These are phyloP conservation scores for Schizopygopsis malacanthus DNA, from an alignment of 2,797 vertebrate species.

Conservation along the genomic window DNA sequence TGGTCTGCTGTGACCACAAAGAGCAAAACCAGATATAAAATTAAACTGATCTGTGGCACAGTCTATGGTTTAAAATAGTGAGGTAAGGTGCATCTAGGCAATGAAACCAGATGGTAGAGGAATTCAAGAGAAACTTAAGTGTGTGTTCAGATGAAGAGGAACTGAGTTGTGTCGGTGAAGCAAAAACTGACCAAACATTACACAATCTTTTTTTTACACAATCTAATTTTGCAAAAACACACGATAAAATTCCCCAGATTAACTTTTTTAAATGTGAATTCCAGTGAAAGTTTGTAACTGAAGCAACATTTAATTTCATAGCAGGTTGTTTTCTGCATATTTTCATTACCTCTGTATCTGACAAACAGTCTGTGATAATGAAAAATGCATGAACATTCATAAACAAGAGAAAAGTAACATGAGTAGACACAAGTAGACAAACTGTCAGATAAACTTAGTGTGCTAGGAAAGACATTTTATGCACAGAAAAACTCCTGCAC, in stretches of 20 bases:
- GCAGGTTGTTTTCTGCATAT: neutral
- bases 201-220: constrained; percentile 48
- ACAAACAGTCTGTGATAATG: neutral
- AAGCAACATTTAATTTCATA: neutral
- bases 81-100: neutral
- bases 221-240: constrained; percentile 15
- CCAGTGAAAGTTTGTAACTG: neutral
- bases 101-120: constrained; percentile 1
- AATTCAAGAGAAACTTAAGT: constrained; percentile 6
- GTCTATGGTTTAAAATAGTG: neutral
- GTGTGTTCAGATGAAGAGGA: constrained; percentile 57
- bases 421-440: neutral
- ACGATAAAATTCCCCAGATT: neutral
- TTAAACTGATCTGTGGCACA: neutral
- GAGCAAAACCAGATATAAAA: neutral
- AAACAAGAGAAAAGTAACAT: neutral
- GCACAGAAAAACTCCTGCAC: neutral
- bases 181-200: constrained; percentile 44
- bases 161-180: constrained; percentile 57
- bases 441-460: neutral
- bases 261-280: neutral
- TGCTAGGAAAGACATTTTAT: neutral
- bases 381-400: neutral
- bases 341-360: neutral
- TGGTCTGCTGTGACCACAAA: constrained; percentile 8